Evolutionary conservation across 2,888 invertebrate genomes (phyloP), one percentile per base, ranked within the genome.

Genomic region (Ophonus ardosiacus): DNA sequence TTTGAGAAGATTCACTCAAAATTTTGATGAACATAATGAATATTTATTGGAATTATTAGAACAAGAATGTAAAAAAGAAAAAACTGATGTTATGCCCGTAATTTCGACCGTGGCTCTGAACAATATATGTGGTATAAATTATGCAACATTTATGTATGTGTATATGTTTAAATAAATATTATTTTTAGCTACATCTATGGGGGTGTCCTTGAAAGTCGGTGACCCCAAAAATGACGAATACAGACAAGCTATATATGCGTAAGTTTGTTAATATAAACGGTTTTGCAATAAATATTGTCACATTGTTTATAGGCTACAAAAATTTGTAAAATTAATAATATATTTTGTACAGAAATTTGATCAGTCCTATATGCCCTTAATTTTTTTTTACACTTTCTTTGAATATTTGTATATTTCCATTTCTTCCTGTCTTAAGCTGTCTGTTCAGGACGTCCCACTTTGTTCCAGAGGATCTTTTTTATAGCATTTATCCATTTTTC

Each of bases 141-240:
- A 7, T 0, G n/a, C 7, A 65, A 18, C 4, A 38, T 40, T 71
- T 71, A 15, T 71, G n/a, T 8, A 38, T 10, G 0, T 71, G 71
- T 10, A 21, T 7, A 63, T 18, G 8, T 43, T 81, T 81, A 43
- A 43, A 5, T 17, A n/a, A 0, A n/a, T 15, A 10, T 56, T 10
- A 71, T 86, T 90, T 91, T 84, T 87, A 93, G 93, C 94, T 92
- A 93, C 94, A 18, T 95, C 96, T 0, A 95, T 96, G 94, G 96
- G 96, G 1, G 93, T 93, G 0, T 92, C 92, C 85, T 90, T 96
- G 7, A 91, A 92, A 81, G 90, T 91, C 63, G 92, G 93, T 71
- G 89, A 90, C 61, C 31, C 86, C 79, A 63, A 89, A 21, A 92
- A 93, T n/a, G 91, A 91, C 59, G 90, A 91, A 43, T 96, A 95